Evolutionary conservation across 92 coral and sea anemone genomes (phyloP), one percentile per base, ranked within the genome.

Genomic region (Anthopleura xanthogrammica): DNA sequence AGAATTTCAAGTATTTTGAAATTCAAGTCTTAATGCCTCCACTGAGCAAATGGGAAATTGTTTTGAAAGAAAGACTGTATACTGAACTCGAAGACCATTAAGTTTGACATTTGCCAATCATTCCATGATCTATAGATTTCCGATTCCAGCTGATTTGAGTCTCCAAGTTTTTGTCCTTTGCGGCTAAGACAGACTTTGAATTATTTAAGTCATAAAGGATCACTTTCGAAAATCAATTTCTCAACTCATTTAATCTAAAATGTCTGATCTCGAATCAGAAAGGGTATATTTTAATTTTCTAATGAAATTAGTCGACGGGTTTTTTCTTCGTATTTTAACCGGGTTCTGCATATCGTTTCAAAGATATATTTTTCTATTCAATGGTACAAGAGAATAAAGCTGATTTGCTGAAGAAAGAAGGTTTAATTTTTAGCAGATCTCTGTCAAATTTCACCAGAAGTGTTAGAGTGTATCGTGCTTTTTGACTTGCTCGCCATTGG

Each of bases 151-250:
- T 68, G 74, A 68, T 68, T 29, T 36, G 74, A 29, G 74, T 23
- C 42, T 12, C 74, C 41, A 13, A 68, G 74, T 29, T 68, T 36
- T 68, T 68, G 43, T 29, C 41, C 12, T 68, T 68, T 68, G 74
- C 42, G 74, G 74, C 74, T 68, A 36, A 36, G 74, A 11, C 42
- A 68, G 74, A 68, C 74, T 23, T 68, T 68, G 74, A 24, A 68
- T 68, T 68, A 68, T 68, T 68, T 24, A 68, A 68, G 43, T 29
- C 74, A 68, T 68, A 68, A 36, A 68, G 42, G 74, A 68, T 68
- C 74, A 68, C 74, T 68, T 68, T 24, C 42, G 42, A 23, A 68
- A 68, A 68, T 24, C 74, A 68, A 24, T 36, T 29, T 13, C 74
- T n/a, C 6, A 68, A 23, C 43, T 68, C 74, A 68, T 68, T 68